Conservation (phyloP, 2,888 invertebrate genomes). For the Lochmaea crataegi region DNA sequence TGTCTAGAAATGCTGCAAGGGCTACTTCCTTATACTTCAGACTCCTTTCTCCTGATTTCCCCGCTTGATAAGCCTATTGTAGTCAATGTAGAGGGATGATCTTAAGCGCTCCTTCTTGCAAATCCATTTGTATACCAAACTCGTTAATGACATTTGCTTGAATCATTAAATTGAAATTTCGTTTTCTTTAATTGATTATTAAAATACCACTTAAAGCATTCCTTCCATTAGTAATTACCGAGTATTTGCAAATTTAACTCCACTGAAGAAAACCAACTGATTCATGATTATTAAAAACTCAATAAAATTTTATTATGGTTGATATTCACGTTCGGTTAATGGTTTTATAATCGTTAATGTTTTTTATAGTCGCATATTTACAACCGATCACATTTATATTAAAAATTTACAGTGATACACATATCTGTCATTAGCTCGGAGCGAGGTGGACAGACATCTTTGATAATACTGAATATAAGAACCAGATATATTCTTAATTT, state of each 20-base stretch:
- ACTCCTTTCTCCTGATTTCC: too few species aligned
- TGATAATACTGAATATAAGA: background rate
- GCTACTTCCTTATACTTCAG: too few species aligned
- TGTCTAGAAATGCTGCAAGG: too few species aligned
- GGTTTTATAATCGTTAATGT: slow-evolving; percentile 1
- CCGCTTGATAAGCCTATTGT: too few species aligned
- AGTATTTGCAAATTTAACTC: background rate
- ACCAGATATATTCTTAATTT: background rate
- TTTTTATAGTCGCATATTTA: background rate
- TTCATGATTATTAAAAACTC: background rate
- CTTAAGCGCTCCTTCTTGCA: too few species aligned
- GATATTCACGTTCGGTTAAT: slow-evolving; percentile 2
- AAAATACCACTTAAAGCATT: background rate
- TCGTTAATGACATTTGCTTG: background rate
- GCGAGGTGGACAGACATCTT: background rate
- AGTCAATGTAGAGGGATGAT: too few species aligned
- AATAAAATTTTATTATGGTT: background rate
- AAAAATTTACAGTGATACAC: slow-evolving; percentile 5
- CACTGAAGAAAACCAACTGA: background rate
- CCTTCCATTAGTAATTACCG: background rate
- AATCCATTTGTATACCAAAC: too few species aligned
- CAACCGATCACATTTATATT: slow-evolving; percentile 2
- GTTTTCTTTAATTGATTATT: background rate
- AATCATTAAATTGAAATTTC: background rate
- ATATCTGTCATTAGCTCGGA: background rate